Evolutionary conservation across 2,797 vertebrate species (phyloP).

Genomic region (Callimico goeldii): DNA sequence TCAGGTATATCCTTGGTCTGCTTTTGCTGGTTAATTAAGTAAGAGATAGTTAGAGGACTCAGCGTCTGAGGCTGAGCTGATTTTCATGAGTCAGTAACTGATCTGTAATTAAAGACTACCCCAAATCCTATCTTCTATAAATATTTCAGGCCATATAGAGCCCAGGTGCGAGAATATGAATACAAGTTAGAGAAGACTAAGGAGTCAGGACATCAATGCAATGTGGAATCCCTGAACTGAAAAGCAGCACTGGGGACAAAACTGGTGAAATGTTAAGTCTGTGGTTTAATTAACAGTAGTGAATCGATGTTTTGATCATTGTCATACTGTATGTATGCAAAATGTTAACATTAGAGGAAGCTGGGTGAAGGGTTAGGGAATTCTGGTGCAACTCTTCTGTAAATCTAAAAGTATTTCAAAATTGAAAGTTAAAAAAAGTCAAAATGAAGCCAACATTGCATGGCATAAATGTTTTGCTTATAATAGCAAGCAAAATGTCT

Average conservation of each 20-base stretch:
- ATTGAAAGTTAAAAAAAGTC: slow-evolving; percentile 1
- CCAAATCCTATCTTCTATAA: not conserved
- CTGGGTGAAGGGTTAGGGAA: not conserved
- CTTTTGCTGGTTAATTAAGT: not conserved
- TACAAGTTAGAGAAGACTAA: not conserved
- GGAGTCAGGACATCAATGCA: not conserved
- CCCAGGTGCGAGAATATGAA: not conserved
- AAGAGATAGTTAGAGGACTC: not conserved
- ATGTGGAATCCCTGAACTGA: not conserved
- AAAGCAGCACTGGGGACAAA: not conserved
- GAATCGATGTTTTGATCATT: not conserved
- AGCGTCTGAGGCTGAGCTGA: slow-evolving; percentile 4
- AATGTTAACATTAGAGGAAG: not conserved
- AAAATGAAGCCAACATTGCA: not conserved
- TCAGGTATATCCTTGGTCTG: not conserved
- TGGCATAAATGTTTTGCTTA: not conserved
- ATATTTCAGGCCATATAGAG: slow-evolving; percentile 2
- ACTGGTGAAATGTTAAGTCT: not conserved
- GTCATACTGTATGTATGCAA: not conserved
- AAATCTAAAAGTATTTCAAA: slow-evolving; percentile 28
- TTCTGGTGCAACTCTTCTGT: not conserved
- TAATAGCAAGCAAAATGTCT: not conserved
- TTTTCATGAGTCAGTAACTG: not conserved
- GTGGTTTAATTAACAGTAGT: not conserved
- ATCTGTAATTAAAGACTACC: slow-evolving; percentile 13